Conservation (phyloP, 2,888 invertebrate genomes). For the Bombyx huttoni region DNA sequence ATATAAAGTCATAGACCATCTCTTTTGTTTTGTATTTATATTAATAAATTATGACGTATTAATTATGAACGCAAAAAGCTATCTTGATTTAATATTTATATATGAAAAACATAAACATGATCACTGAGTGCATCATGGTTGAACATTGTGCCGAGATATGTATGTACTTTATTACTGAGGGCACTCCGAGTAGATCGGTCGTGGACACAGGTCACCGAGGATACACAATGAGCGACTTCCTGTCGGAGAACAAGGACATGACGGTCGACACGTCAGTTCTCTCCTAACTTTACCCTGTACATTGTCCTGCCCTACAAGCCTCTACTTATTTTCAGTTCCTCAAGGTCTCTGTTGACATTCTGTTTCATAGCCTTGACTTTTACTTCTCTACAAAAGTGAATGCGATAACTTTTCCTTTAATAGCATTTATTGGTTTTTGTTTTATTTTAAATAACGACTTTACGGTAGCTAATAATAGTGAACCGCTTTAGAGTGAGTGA, state of each 20-base stretch:
- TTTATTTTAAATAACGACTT: too few species aligned
- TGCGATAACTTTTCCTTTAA: background rate
- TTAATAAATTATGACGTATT: background rate
- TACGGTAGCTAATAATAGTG: too few species aligned
- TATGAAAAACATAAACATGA: background rate
- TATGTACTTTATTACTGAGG: background rate
- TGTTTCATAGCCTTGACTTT: background rate
- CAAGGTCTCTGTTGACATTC: conserved; percentile 1
- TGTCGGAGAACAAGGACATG: conserved; percentile 52
- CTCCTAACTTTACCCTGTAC: background rate
- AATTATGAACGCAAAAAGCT: background rate
- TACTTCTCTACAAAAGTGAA: background rate
- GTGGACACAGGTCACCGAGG: conserved; percentile 50
- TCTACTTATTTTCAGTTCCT: background rate
- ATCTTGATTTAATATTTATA: background rate
- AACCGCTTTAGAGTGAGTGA: too few species aligned
- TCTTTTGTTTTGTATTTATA: too few species aligned
- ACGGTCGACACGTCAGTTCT: conserved; percentile 34
- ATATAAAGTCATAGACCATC: too few species aligned
- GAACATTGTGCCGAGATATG: background rate
- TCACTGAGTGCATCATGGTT: background rate
- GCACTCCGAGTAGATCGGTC: conserved; percentile 5
- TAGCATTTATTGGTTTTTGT: background rate
- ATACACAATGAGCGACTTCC: conserved; percentile 58
- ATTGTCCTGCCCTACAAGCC: conserved; percentile 4